Conservation (phyloP, 1,140 invertebrate genomes). For the Lysiphlebus fabarum region DNA sequence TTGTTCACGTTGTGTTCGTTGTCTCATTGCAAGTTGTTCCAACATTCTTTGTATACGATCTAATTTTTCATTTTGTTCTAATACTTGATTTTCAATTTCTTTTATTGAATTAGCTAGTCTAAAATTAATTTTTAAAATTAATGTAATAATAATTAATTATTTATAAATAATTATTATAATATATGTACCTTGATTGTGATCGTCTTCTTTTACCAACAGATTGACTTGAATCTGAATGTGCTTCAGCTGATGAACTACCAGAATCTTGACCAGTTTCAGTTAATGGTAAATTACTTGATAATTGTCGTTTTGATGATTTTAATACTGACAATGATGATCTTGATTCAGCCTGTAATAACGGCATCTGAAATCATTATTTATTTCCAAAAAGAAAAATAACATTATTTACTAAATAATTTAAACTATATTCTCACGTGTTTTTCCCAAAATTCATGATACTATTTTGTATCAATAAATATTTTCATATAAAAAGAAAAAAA, state of each 20-base stretch:
- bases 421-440: constrained; percentile 23
- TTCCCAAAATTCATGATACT: constrained; percentile 24
- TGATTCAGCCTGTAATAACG: constrained; percentile 52
- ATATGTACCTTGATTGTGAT: constrained; percentile 39
- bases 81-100: constrained; percentile 45
- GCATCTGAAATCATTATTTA: constrained; percentile 43
- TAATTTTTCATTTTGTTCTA: constrained; percentile 48
- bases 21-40: constrained; percentile 48
- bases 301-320: constrained; percentile 52
- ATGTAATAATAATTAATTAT: constrained; percentile 9
- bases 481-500: constrained; percentile 19
- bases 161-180: background rate
- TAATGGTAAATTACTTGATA: constrained; percentile 50
- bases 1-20: constrained; percentile 44
- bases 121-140: constrained; percentile 8
- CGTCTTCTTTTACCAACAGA: constrained; percentile 50
- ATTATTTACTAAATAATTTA: constrained; percentile 4
- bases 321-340: constrained; percentile 53
- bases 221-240: constrained; percentile 55
- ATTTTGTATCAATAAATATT: constrained; percentile 19
- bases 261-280: constrained; percentile 49
- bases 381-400: constrained; percentile 14
- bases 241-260: constrained; percentile 55
- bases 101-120: constrained; percentile 47
- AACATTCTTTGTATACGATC: constrained; percentile 49